phyloP scores from a whole-genome alignment of 2,888 invertebrate species.

The Pilophorus perplexus region DNA sequence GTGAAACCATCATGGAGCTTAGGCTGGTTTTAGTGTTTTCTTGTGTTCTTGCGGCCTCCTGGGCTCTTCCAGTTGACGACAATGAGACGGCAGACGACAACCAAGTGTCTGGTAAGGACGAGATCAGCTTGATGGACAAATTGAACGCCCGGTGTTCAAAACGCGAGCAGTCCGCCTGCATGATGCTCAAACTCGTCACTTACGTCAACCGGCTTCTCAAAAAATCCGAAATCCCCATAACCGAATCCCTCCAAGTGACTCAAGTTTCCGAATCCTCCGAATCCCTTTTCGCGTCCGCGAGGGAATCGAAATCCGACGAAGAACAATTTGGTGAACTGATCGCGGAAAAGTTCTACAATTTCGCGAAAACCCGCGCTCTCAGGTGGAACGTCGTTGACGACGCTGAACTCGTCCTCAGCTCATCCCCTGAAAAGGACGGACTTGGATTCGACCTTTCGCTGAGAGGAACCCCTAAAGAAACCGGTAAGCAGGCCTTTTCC shows the following conservation, averaged over 20 bases:
- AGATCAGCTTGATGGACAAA: conserved; percentile 71
- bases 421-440: conserved; percentile 65
- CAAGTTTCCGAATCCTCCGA: conserved; percentile 56
- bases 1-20: conserved; percentile 22
- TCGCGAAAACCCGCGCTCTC: conserved; percentile 71
- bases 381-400: conserved; percentile 76
- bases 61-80: conserved; percentile 28
- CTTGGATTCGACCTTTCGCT: conserved; percentile 59
- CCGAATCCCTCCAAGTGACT: conserved; percentile 72
- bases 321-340: conserved; percentile 62
- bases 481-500: conserved; percentile 47
- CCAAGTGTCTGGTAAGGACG: conserved; percentile 52
- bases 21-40: conserved; percentile 27
- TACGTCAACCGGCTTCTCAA: conserved; percentile 79
- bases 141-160: conserved; percentile 74
- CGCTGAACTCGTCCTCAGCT: conserved; percentile 72
- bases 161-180: conserved; percentile 75
- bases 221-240: conserved; percentile 74
- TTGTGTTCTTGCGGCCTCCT: conserved; percentile 25
- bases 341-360: conserved; percentile 71
- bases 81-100: conserved; percentile 41
- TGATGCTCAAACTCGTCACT: conserved; percentile 76
- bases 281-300: conserved; percentile 51
- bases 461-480: conserved; percentile 46
- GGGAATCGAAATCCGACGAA: conserved; percentile 55